Conservation (phyloP, 2,888 invertebrate genomes). For the Tenthredo mesomela region DNA sequence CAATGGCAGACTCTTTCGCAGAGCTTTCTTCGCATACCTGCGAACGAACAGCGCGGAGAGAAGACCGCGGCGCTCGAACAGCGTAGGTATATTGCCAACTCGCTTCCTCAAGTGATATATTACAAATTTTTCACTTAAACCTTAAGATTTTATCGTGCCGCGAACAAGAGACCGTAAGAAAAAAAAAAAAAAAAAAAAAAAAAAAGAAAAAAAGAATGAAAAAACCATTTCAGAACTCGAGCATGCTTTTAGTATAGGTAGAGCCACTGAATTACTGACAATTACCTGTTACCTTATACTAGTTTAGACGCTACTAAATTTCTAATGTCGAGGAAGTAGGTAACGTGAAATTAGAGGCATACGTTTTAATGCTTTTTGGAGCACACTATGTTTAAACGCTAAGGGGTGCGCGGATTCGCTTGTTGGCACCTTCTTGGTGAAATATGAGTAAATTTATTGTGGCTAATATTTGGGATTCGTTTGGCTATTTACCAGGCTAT, state of each 20-base stretch:
- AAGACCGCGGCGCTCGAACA: neutral
- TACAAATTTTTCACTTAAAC: slow-evolving; percentile 38
- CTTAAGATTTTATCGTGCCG: slow-evolving; percentile 20
- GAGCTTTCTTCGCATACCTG: slow-evolving; percentile 35
- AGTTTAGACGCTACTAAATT: slow-evolving; percentile 15
- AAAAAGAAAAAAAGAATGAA: neutral
- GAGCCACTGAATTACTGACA: slow-evolving; percentile 17
- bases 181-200: neutral
- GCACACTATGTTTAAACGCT: neutral
- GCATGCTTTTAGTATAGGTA: neutral
- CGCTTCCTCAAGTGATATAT: slow-evolving; percentile 5
- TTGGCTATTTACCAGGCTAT: slow-evolving; percentile 27
- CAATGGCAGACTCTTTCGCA: slow-evolving; percentile 47
- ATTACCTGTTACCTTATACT: slow-evolving; percentile 31
- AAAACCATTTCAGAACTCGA: neutral
- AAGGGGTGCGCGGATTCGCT: neutral
- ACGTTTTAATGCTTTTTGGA: neutral
- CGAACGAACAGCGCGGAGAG: neutral
- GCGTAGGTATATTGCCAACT: slow-evolving; percentile 19
- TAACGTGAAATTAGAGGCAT: slow-evolving; percentile 2
- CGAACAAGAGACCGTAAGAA: neutral
- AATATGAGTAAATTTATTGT: slow-evolving; percentile 13
- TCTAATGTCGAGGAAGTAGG: slow-evolving; percentile 19
- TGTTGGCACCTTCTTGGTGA: slow-evolving; percentile 15
- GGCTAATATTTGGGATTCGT: neutral